Base-by-base conservation (phyloP, 1,140 invertebrate genomes). In the Colletes latitarsis region DNA sequence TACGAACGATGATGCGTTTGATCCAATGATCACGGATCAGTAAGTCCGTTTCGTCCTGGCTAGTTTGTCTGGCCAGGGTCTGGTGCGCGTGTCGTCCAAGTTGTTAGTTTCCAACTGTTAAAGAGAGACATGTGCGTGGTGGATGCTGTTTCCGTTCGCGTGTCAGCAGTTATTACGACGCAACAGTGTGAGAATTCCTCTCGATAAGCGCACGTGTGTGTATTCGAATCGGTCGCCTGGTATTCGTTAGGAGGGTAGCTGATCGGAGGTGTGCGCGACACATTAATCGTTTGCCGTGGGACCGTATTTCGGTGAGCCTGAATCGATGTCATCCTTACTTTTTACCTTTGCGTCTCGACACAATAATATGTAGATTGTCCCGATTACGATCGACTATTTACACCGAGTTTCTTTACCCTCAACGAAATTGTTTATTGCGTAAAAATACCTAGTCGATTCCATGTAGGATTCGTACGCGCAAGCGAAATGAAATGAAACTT, bases 231-330 rank as follows among this genome's bases (percentile, higher is more conserved):
- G 1, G n/a, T 1, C 10, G 10, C 49, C 43, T 39, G n/a, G 6
- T 9, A 39, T 63, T 63, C 60, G 30, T 41, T 12, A 12, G 53
- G 55, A 12, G 41, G 55, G 55, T 30, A 6, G 30, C 14, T 41
- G 0, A 4, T 17, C 14, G 30, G 60, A 49, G n/a, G 53, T 49
- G 62, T 21, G 15, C 14, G 19, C n/a, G 43, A 15, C 15, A 53
- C 46, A n/a, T n/a, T n/a, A 62, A 67, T 67, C 52, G 67, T 71
- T 15, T 10, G 14, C 9, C 67, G 46, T 63, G 67, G 76, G 67
- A 73, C 15, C 30, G 30, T 19, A 43, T 49, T 73, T 17, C n/a
- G 77, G 77, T 78, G 69, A 78, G 77, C 73, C 64, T 10, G n/a
- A 77, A 30, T 30, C 30, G 30, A 30, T 30, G 2, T 30, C 30